Conservation (phyloP, 2,797 vertebrate species). For the Rhinella marina region DNA sequence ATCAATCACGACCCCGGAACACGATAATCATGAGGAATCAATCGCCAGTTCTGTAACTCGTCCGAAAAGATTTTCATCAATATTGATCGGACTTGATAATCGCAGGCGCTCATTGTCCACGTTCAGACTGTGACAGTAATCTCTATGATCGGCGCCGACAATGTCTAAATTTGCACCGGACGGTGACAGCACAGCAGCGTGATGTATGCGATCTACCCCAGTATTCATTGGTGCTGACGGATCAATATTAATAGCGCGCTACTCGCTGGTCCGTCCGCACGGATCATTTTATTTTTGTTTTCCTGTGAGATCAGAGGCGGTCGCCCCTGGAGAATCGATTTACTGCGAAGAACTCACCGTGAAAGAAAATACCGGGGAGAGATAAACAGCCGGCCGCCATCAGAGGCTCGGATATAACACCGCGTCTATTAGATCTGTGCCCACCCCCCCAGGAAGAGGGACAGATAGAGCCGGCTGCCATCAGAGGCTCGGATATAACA, state of each 20-base stretch:
- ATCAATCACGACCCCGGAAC: neutral
- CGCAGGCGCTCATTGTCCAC: neutral
- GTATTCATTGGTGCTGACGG: neutral
- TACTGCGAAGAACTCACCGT: neutral
- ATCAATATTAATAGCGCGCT: neutral
- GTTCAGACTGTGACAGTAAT: neutral
- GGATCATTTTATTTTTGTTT: neutral
- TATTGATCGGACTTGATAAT: too few species aligned
- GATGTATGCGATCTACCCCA: neutral
- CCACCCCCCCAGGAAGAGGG: conserved; percentile 35
- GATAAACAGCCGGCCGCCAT: conserved; percentile 18
- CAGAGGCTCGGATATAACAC: conserved; percentile 12
- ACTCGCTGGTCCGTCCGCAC: neutral
- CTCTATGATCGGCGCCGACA: neutral
- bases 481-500: conserved; percentile 5
- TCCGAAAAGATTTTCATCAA: neutral
- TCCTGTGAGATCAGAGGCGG: neutral
- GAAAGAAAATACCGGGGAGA: neutral
- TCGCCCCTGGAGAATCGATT: neutral
- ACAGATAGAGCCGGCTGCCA: conserved; percentile 11
- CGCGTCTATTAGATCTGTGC: conserved; percentile 3
- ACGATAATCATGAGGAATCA: too few species aligned
- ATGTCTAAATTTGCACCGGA: too few species aligned
- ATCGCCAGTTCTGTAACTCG: too few species aligned
- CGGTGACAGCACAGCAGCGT: neutral